Evolutionary conservation across 2,888 invertebrate species (phyloP).

Genomic region (Drosophila eohydei): DNA sequence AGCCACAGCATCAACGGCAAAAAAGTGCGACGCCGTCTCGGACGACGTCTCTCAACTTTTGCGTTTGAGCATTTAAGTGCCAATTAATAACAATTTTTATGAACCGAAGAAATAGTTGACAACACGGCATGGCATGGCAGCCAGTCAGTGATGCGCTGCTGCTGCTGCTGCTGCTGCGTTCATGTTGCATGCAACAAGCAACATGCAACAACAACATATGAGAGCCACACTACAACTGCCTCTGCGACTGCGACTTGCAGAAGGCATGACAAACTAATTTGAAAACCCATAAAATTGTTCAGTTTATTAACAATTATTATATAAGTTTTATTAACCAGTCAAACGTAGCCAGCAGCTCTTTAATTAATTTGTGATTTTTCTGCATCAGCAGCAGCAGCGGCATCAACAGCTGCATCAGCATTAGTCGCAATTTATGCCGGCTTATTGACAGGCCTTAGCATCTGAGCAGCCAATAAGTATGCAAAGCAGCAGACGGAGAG

Average conservation of each 20-base stretch:
- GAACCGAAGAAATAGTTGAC: conserved; percentile 85
- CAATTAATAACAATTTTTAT: conserved; percentile 85
- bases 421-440: conserved; percentile 73
- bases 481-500: conserved; percentile 56
- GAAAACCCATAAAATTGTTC: conserved; percentile 82
- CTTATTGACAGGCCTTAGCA: conserved; percentile 67
- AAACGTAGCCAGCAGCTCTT: conserved; percentile 54
- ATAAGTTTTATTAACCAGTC: conserved; percentile 83
- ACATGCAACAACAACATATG: conserved; percentile 52
- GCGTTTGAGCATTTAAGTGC: conserved; percentile 85
- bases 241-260: conserved; percentile 15
- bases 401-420: conserved; percentile 46
- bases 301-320: conserved; percentile 84
- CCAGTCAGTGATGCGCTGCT: conserved; percentile 53
- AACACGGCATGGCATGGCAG: conserved; percentile 77
- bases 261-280: conserved; percentile 78
- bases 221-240: conserved; percentile 32
- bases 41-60: conserved; percentile 79
- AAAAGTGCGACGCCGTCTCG: conserved; percentile 54
- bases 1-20: conserved; percentile 67
- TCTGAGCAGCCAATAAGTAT: conserved; percentile 55
- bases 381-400: conserved; percentile 46
- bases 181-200: conserved; percentile 57
- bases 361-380: conserved; percentile 83
- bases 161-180: conserved; percentile 26